Evolutionary conservation across 2,888 invertebrate species (phyloP).

Genomic region (Hypomecis atomaria): DNA sequence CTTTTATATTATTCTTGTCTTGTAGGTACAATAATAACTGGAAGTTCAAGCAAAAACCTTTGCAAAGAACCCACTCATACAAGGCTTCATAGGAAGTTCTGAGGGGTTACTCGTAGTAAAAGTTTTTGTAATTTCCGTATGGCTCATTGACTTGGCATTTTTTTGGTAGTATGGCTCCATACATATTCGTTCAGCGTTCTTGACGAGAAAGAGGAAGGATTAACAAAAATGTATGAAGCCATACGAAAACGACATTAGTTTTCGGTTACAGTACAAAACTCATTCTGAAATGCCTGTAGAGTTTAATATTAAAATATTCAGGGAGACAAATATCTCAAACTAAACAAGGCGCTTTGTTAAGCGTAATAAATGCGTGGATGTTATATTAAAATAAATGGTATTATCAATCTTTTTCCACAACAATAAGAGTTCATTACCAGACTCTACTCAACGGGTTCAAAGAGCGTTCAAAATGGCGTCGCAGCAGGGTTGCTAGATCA

Average conservation of each 20-base stretch:
- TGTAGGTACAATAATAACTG: too few relatives aligned
- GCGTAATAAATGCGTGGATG: slow-evolving; percentile 17
- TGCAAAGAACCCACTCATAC: too few relatives aligned
- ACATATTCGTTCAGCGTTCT: too few relatives aligned
- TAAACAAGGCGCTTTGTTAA: slow-evolving; percentile 11
- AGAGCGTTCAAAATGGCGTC: slow-evolving; percentile 25
- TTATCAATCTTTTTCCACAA: slow-evolving; percentile 29
- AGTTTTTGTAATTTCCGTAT: too few relatives aligned
- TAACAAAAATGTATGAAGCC: too few relatives aligned
- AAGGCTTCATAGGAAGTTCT: too few relatives aligned
- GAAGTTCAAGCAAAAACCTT: too few relatives aligned
- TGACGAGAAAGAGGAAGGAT: too few relatives aligned
- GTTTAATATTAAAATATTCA: not conserved
- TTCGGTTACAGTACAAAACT: not conserved
- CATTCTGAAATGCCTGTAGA: not conserved
- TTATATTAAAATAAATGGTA: slow-evolving; percentile 18
- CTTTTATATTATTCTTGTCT: too few relatives aligned
- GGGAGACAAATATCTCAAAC: not conserved
- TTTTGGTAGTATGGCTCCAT: too few relatives aligned
- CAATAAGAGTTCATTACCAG: slow-evolving; percentile 30
- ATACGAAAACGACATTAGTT: not conserved
- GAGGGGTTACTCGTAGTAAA: too few relatives aligned
- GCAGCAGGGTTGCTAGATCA: slow-evolving; percentile 15
- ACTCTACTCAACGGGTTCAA: slow-evolving; percentile 28
- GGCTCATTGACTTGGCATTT: too few relatives aligned